Conservation (phyloP, 2,888 invertebrate species). For the Lomographa bimaculata region DNA sequence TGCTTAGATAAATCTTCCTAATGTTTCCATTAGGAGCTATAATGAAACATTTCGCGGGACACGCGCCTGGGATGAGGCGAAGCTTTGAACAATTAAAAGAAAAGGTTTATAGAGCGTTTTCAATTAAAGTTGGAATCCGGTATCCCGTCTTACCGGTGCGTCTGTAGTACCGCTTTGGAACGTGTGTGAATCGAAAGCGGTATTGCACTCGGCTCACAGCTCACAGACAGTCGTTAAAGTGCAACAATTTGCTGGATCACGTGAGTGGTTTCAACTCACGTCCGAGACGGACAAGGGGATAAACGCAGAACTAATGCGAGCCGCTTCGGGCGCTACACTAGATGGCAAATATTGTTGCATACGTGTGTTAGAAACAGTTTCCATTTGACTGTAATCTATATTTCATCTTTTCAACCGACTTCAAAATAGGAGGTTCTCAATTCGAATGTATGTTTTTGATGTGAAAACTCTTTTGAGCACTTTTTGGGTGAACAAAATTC, state of each 20-base stretch:
- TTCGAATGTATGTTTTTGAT: no score
- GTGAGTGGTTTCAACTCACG: slow-evolving; percentile 39
- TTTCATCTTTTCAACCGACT: no score
- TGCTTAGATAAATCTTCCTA: slow-evolving; percentile 39
- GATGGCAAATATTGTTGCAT: no score
- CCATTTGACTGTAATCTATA: no score
- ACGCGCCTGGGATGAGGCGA: slow-evolving; percentile 42
- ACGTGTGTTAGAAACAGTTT: no score
- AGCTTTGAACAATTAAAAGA: slow-evolving; percentile 68
- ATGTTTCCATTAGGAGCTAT: slow-evolving; percentile 43
- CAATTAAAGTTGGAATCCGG: slow-evolving; percentile 76
- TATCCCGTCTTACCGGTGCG: slow-evolving; percentile 49
- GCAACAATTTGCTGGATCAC: slow-evolving; percentile 61
- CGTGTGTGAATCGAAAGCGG: slow-evolving; percentile 62
- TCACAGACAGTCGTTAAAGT: slow-evolving; percentile 63
- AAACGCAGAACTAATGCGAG: slow-evolving; percentile 8
- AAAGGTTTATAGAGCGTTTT: slow-evolving; percentile 71
- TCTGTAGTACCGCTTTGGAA: slow-evolving; percentile 40
- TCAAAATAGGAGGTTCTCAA: no score
- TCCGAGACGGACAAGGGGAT: slow-evolving; percentile 19
- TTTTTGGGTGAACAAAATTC: no score
- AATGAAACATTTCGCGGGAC: slow-evolving; percentile 47
- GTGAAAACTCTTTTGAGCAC: no score
- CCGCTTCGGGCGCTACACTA: not conserved
- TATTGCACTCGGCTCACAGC: slow-evolving; percentile 57